Conservation (phyloP, 2,888 invertebrate genomes). For the Caenorhabditis angaria region DNA sequence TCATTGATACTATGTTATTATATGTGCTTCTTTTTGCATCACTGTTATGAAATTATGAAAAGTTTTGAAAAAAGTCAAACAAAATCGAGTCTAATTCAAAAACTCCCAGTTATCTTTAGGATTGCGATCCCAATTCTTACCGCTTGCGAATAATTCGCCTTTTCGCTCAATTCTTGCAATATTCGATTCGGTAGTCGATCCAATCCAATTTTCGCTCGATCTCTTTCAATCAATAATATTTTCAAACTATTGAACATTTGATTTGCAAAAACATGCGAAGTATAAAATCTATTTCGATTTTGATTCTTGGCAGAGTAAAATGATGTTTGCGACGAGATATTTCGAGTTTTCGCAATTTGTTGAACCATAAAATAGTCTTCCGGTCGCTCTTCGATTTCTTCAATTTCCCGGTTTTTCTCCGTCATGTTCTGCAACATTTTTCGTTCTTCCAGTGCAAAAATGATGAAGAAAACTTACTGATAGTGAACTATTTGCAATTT, state of each 20-base stretch:
- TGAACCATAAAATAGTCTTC: neutral
- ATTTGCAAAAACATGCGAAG: neutral
- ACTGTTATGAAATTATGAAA: too few species aligned
- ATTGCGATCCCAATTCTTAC: too few species aligned
- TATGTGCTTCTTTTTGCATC: neutral
- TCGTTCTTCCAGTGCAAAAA: neutral
- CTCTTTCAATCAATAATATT: slow-evolving; percentile 44
- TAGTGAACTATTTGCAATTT: neutral
- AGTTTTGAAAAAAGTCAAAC: too few species aligned
- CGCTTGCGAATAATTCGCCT: slow-evolving; percentile 39
- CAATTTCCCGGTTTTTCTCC: neutral
- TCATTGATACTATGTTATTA: too few species aligned
- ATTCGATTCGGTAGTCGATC: slow-evolving; percentile 24
- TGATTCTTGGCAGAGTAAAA: neutral
- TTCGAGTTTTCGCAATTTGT: neutral
- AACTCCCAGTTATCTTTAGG: too few species aligned
- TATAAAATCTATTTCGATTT: neutral
- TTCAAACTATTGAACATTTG: slow-evolving; percentile 39
- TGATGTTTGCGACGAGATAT: neutral
- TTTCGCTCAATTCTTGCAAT: slow-evolving; percentile 31
- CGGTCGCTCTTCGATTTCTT: neutral
- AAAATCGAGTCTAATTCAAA: too few species aligned
- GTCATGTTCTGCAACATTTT: neutral
- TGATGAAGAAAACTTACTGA: neutral
- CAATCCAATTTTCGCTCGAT: slow-evolving; percentile 40